A percentile compares a stretch with the other conserved stretches of the same genome.
These are phyloP conservation scores for Drosophila kepulauana DNA, from an alignment of 1,140 invertebrate species.

Conservation along the genomic window DNA sequence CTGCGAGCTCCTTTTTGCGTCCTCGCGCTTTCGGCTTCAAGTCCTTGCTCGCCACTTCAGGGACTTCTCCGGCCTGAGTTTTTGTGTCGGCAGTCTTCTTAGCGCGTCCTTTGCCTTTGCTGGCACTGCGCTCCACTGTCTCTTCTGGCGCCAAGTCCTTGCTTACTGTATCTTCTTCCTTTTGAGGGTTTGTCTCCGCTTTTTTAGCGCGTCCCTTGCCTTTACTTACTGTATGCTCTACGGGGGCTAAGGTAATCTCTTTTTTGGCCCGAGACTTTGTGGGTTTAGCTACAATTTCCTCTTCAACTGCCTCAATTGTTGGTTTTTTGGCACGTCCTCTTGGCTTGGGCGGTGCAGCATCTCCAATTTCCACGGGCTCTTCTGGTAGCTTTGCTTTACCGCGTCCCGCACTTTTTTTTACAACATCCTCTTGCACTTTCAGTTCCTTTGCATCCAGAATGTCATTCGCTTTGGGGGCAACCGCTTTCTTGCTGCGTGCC, in stretches of 20 bases:
- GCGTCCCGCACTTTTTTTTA: neutral
- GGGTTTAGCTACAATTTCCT: constrained; percentile 22
- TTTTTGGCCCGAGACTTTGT: constrained; percentile 43
- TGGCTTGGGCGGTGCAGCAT: constrained; percentile 37
- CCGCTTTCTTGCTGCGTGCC: constrained; percentile 52
- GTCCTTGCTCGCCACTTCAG: constrained; percentile 21
- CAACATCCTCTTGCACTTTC: neutral
- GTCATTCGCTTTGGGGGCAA: neutral
- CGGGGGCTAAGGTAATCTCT: constrained; percentile 19
- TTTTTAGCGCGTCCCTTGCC: constrained; percentile 32
- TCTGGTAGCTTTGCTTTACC: constrained; percentile 15
- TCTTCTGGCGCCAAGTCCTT: constrained; percentile 1
- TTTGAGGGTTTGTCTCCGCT: constrained; percentile 9
- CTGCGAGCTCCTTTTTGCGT: constrained; percentile 53
- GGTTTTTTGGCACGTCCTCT: constrained; percentile 58
- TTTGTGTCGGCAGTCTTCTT: constrained; percentile 27
- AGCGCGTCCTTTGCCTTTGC: constrained; percentile 12
- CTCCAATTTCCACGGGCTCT: constrained; percentile 10
- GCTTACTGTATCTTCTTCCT: constrained; percentile 8
- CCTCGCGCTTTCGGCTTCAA: constrained; percentile 67
- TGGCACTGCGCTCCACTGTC: constrained; percentile 17
- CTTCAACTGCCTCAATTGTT: constrained; percentile 26
- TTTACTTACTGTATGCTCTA: constrained; percentile 11
- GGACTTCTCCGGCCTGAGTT: neutral
- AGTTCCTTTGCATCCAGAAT: neutral